phyloP scores from a whole-genome alignment of 1,140 invertebrate genomes.

The Orius laevigatus region DNA sequence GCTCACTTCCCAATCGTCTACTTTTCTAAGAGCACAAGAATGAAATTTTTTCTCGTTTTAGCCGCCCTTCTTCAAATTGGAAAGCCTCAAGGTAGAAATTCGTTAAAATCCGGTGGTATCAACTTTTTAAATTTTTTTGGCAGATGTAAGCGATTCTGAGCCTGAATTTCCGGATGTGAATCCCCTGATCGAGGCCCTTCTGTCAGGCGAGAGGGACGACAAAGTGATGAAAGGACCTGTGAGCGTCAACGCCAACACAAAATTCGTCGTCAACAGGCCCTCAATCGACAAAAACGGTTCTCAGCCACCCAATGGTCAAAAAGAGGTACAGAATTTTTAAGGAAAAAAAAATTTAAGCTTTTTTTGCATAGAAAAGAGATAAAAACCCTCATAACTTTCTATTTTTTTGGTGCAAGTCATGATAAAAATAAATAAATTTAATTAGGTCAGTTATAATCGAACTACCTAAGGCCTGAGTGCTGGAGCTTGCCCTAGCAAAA shows the following conservation, averaged over 20 bases:
- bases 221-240: slow-evolving; percentile 19
- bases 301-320: slow-evolving; percentile 1
- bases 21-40: no score
- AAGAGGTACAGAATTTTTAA: slow-evolving; percentile 11
- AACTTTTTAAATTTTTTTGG: no score
- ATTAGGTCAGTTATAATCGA: not conserved
- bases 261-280: slow-evolving; percentile 19
- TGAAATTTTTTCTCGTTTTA: no score
- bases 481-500: no score
- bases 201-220: slow-evolving; percentile 12
- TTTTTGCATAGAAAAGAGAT: not conserved
- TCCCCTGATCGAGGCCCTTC: no score
- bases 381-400: slow-evolving; percentile 2
- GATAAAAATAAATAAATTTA: not conserved
- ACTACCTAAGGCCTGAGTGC: no score
- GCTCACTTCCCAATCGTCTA: no score
- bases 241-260: slow-evolving; percentile 12
- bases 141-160: no score
- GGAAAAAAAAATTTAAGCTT: not conserved
- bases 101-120: no score
- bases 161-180: no score
- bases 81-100: no score
- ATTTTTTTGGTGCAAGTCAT: not conserved
- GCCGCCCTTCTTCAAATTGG: no score
- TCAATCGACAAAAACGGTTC: slow-evolving; percentile 1